These are phyloP conservation scores for Eupsittula cactorum DNA, from an alignment of 2,113 vertebrate species.

Conservation along the genomic window DNA sequence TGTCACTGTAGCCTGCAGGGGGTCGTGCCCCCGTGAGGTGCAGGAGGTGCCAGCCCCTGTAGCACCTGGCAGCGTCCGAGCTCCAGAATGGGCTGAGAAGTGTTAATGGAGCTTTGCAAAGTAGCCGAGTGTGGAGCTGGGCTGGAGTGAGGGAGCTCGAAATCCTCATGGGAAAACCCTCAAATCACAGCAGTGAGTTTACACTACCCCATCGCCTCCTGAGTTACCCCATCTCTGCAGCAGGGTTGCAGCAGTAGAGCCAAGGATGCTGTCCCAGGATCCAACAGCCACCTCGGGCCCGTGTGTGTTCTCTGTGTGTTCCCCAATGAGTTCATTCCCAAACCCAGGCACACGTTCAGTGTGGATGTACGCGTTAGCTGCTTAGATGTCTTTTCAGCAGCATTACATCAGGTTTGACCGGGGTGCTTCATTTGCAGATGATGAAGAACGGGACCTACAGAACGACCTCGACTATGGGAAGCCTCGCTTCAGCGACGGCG, in stretches of 20 bases:
- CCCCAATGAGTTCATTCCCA: not conserved
- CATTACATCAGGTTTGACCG: not conserved
- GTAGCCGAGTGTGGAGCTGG: not conserved
- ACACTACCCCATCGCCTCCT: accelerated
- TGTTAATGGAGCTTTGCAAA: accelerated
- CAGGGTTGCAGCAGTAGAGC: not conserved
- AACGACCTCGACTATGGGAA: constrained; percentile 93
- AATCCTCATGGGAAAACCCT: accelerated
- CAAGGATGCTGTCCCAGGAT: not conserved
- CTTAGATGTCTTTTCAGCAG: accelerated
- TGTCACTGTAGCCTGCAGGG: no score
- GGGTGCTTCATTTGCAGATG: constrained; percentile 78
- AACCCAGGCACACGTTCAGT: not conserved
- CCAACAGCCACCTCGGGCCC: not conserved
- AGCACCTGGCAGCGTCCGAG: accelerated
- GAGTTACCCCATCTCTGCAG: not conserved
- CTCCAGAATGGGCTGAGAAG: not conserved
- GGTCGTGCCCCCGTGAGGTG: accelerated
- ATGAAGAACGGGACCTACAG: constrained; percentile 92
- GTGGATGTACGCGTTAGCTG: not conserved
- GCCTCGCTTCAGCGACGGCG: constrained; percentile 81
- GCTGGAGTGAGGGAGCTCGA: not conserved
- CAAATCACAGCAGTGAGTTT: not conserved
- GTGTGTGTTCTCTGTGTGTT: accelerated
- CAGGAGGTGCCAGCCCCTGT: not conserved